Conservation (phyloP, 2,113 vertebrate species). For the Mandrillus leucophaeus region DNA sequence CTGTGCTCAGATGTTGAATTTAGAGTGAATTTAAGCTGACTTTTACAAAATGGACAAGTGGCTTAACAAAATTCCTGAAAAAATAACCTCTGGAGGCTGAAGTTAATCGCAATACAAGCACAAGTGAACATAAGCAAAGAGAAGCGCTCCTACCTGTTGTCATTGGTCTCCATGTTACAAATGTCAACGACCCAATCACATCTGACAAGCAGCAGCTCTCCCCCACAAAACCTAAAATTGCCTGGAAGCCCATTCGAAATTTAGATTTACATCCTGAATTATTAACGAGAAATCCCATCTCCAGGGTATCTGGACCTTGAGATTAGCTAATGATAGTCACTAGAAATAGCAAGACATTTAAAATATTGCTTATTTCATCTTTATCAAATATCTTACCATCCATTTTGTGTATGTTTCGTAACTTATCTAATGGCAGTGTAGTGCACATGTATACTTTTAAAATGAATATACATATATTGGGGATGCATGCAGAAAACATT, state of each 20-base stretch:
- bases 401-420: background rate
- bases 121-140: background rate
- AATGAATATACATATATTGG: background rate
- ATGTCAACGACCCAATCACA: background rate
- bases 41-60: background rate
- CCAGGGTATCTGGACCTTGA: slow-evolving; percentile 46
- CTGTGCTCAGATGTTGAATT: background rate
- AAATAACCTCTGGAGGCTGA: no score
- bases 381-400: background rate
- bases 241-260: slow-evolving; percentile 42
- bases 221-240: background rate
- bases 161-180: background rate
- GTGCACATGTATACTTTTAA: background rate
- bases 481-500: background rate
- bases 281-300: background rate
- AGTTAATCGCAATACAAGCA: background rate
- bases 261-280: slow-evolving; percentile 25
- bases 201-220: background rate
- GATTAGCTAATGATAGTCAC: background rate
- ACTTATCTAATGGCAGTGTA: background rate
- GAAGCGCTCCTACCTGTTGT: background rate
- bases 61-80: background rate
- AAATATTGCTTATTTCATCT: background rate
- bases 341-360: background rate
- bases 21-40: background rate